These are phyloP conservation scores for Macquaria australasica DNA, from an alignment of 2,113 vertebrate species.

Conservation along the genomic window DNA sequence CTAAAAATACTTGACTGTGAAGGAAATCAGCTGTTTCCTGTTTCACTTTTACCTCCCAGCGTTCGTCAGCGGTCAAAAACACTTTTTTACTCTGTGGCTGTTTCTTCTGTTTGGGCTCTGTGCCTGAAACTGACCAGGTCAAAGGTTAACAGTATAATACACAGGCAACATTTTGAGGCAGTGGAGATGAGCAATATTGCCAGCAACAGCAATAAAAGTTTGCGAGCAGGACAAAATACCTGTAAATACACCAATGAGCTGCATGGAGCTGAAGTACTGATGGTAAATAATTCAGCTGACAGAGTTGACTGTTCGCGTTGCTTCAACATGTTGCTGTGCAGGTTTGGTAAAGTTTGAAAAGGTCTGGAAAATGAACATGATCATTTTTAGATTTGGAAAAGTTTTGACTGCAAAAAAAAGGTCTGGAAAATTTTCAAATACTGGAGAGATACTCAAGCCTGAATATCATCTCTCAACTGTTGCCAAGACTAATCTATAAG, in stretches of 20 bases:
- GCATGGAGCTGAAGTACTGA: neutral
- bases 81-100: neutral
- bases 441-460: no score
- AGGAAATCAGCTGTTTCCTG: conserved; percentile 15
- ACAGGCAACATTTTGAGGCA: neutral
- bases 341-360: neutral
- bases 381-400: neutral
- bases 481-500: neutral
- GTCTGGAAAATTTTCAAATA: no score
- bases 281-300: neutral
- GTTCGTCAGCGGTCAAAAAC: neutral
- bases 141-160: neutral
- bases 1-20: conserved; percentile 28
- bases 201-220: conserved; percentile 20
- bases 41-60: conserved; percentile 2
- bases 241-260: neutral
- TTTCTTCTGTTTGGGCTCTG: neutral
- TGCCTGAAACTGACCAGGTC: neutral
- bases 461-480: neutral
- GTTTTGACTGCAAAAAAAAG: no score
- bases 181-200: neutral
- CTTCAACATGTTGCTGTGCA: neutral
- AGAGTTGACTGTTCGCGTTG: neutral
- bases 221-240: accelerated
- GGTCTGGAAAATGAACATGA: neutral